Conservation (phyloP, 2,113 vertebrate genomes). For the Odontesthes bonariensis region DNA sequence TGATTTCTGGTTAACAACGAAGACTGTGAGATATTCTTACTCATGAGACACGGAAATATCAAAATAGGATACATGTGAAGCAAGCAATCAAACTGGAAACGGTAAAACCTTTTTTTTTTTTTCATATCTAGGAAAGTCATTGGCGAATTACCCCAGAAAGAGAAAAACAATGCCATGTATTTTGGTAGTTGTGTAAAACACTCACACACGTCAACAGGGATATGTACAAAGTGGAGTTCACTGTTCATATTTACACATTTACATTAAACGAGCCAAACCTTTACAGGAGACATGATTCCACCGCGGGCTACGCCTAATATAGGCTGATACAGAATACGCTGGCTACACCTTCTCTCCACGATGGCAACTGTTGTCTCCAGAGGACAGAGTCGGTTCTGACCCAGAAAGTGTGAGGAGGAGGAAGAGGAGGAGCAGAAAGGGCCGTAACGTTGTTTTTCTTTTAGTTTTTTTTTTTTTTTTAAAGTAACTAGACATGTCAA, state of each 20-base stretch:
- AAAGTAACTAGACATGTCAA: conserved; percentile 32
- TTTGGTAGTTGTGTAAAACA: conserved; percentile 74
- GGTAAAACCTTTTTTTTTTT: neutral
- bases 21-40: conserved; percentile 21
- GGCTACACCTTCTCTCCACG: conserved; percentile 55
- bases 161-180: conserved; percentile 26
- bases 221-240: conserved; percentile 72
- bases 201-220: conserved; percentile 56
- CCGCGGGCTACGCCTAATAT: conserved; percentile 74
- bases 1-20: conserved; percentile 45
- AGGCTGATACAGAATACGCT: conserved; percentile 71
- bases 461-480: neutral
- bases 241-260: conserved; percentile 77
- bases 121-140: conserved; percentile 16
- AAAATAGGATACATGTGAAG: conserved; percentile 30
- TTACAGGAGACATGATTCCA: conserved; percentile 59
- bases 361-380: conserved; percentile 52
- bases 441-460: neutral
- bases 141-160: conserved; percentile 25
- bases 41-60: conserved; percentile 24
- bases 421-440: conserved; percentile 23
- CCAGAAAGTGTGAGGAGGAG: conserved; percentile 9
- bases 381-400: conserved; percentile 42
- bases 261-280: conserved; percentile 66
- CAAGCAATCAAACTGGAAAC: conserved; percentile 43